Conservation (phyloP, 2,888 invertebrate genomes). For the Hartigia nigra region DNA sequence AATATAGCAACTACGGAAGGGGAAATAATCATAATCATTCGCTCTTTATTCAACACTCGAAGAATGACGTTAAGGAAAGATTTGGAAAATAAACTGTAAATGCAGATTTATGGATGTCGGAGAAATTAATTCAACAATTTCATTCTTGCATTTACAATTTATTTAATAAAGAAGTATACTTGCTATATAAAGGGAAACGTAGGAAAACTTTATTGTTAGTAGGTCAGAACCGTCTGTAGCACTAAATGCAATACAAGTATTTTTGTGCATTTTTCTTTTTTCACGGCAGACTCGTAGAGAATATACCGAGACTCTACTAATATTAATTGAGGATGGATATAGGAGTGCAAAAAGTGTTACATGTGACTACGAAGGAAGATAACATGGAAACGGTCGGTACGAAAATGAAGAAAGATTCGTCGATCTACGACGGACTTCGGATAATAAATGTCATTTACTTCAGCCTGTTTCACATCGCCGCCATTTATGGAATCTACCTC, state of each 20-base stretch:
- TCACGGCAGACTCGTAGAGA: neutral
- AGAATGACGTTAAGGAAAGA: neutral
- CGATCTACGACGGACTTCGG: slow-evolving; percentile 5
- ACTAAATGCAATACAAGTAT: neutral
- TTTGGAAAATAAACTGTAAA: no score
- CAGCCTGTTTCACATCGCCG: slow-evolving; percentile 19
- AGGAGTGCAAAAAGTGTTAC: neutral
- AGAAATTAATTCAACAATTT: neutral
- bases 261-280: neutral
- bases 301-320: neutral
- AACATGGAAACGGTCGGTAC: neutral
- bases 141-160: neutral
- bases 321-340: neutral
- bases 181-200: neutral
- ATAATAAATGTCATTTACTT: neutral
- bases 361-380: neutral
- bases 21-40: neutral
- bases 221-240: neutral
- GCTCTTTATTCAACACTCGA: neutral
- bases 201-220: fast-evolving
- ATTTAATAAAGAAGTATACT: neutral
- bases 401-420: neutral
- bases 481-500: slow-evolving; percentile 27
- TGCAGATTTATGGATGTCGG: no score
- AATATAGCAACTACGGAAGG: no score